phyloP scores from a whole-genome alignment of 2,113 vertebrate genomes.

The Colistium nudipinnis region DNA sequence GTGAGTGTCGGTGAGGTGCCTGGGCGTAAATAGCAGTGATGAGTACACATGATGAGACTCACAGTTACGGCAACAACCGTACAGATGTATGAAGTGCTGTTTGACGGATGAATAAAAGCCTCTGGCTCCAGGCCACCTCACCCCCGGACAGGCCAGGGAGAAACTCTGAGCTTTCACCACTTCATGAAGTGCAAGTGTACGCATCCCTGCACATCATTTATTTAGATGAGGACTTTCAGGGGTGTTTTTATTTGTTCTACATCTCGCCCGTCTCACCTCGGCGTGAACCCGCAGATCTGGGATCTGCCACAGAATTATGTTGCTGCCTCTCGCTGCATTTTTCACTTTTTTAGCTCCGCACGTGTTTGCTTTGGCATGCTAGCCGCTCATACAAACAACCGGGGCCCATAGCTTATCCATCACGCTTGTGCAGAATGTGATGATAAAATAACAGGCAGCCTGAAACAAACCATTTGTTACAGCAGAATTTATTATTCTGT shows the following conservation, averaged over 20 bases:
- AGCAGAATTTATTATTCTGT: conserved; percentile 87
- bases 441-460: conserved; percentile 94
- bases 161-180: conserved; percentile 72
- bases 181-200: conserved; percentile 63
- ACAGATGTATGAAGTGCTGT: conserved; percentile 70
- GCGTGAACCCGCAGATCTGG: conserved; percentile 88
- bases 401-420: conserved; percentile 91
- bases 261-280: conserved; percentile 92
- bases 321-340: conserved; percentile 85
- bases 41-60: conserved; percentile 33
- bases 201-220: conserved; percentile 87
- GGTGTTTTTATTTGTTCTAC: conserved; percentile 94
- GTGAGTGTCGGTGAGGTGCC: conserved; percentile 45
- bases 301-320: conserved; percentile 86
- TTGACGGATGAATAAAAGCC: conserved; percentile 84
- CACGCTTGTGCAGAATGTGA: conserved; percentile 90
- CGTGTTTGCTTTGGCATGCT: conserved; percentile 96
- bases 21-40: conserved; percentile 56
- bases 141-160: conserved; percentile 67
- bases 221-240: conserved; percentile 87
- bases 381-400: conserved; percentile 90
- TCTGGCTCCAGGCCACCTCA: conserved; percentile 80
- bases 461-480: conserved; percentile 95
- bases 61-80: conserved; percentile 43
- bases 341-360: conserved; percentile 63